Evolutionary conservation across 2,797 vertebrate species (phyloP).

Genomic region (Xenops minutus): DNA sequence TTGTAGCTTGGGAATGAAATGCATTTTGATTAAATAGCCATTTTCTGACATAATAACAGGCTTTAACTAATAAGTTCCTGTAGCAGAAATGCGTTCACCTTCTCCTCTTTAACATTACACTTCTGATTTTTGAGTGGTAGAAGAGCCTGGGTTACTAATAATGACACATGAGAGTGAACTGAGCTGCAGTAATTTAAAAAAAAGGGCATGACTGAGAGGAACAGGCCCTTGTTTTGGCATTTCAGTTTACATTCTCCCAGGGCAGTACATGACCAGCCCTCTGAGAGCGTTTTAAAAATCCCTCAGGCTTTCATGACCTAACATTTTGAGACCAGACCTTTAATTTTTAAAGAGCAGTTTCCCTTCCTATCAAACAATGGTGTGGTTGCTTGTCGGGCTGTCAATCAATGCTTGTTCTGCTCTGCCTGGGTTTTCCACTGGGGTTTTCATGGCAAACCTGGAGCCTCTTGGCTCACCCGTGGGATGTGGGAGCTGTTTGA

Average conservation of each 20-base stretch:
- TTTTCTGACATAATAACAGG: neutral
- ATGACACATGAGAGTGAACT: neutral
- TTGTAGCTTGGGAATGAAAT: neutral
- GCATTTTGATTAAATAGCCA: neutral
- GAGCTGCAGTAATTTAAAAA: neutral
- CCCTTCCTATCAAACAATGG: neutral
- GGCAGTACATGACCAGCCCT: neutral
- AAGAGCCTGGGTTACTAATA: neutral
- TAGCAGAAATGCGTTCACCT: neutral
- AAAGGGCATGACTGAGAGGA: neutral
- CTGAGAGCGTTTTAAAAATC: accelerated
- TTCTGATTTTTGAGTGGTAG: neutral
- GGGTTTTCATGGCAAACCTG: neutral
- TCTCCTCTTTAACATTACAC: neutral
- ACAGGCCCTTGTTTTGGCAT: neutral
- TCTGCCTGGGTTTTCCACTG: neutral
- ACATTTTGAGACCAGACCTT: neutral
- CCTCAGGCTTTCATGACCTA: neutral
- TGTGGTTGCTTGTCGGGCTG: neutral
- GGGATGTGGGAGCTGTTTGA: neutral
- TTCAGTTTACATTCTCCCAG: neutral
- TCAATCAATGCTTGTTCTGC: neutral
- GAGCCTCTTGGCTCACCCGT: neutral
- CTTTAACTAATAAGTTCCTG: neutral
- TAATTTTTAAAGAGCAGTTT: neutral